These are phyloP conservation scores for Bugulina stolonifera DNA, from an alignment of 2,888 invertebrate species.

Conservation along the genomic window DNA sequence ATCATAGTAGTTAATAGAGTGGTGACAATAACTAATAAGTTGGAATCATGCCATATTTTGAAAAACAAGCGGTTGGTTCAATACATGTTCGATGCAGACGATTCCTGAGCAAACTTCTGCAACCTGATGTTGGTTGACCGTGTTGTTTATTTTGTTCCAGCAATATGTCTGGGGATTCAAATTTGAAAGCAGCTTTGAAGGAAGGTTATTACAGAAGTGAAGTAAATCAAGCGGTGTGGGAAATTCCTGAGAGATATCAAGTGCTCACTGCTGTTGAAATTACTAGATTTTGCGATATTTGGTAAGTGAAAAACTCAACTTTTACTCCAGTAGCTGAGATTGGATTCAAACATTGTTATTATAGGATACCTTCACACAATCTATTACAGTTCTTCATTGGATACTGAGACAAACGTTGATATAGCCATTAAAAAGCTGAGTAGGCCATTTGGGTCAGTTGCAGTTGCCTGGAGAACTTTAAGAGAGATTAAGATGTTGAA, in stretches of 20 bases:
- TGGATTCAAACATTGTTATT: too few relatives aligned
- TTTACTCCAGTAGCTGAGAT: too few relatives aligned
- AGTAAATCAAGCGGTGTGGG: constrained; percentile 96
- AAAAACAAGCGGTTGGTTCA: too few relatives aligned
- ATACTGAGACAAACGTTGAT: constrained; percentile 69
- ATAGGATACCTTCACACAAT: too few relatives aligned
- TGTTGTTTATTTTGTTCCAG: too few relatives aligned
- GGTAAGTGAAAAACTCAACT: constrained; percentile 70
- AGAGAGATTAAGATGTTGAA: constrained; percentile 90
- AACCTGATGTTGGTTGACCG: too few relatives aligned
- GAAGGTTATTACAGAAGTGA: constrained; percentile 59
- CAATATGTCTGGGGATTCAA: not conserved
- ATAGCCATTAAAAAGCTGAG: constrained; percentile 98
- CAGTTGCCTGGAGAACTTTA: constrained; percentile 96
- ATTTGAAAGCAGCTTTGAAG: constrained; percentile 15
- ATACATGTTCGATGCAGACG: too few relatives aligned
- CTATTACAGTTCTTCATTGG: constrained; percentile 71
- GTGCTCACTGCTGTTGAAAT: constrained; percentile 87
- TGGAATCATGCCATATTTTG: too few relatives aligned
- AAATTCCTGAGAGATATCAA: constrained; percentile 85
- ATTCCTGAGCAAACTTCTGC: too few relatives aligned
- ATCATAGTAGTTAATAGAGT: too few relatives aligned
- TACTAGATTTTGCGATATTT: constrained; percentile 96
- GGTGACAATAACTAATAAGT: too few relatives aligned
- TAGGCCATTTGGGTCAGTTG: constrained; percentile 92